These are phyloP conservation scores for Automeris io DNA, from an alignment of 2,888 invertebrate species.

Conservation along the genomic window DNA sequence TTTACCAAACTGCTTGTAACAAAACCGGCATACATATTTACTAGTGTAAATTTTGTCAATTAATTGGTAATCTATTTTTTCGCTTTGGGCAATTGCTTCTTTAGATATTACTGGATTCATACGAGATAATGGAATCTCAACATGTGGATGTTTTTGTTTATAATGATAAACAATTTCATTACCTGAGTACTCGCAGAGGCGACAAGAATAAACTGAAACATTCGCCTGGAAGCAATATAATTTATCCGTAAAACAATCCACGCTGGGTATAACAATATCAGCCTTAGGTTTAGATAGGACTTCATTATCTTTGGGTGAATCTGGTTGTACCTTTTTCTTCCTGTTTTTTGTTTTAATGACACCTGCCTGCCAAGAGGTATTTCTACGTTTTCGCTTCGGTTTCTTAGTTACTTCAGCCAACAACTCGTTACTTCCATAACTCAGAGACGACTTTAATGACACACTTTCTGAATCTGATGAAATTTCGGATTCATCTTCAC, in stretches of 20 bases:
- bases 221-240: slow-evolving; percentile 58
- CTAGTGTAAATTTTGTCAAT: slow-evolving; percentile 46
- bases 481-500: slow-evolving; percentile 26
- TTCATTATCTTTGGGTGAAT: slow-evolving; percentile 13
- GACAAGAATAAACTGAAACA: slow-evolving; percentile 67
- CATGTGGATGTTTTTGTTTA: slow-evolving; percentile 77
- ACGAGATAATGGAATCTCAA: slow-evolving; percentile 81
- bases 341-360: slow-evolving; percentile 53
- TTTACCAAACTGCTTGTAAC: slow-evolving; percentile 49
- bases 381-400: slow-evolving; percentile 44
- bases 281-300: slow-evolving; percentile 12
- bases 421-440: slow-evolving; percentile 43
- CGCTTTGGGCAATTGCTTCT: slow-evolving; percentile 74
- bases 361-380: slow-evolving; percentile 46
- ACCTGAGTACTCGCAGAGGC: slow-evolving; percentile 77
- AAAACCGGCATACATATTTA: slow-evolving; percentile 60
- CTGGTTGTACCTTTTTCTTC: slow-evolving; percentile 37
- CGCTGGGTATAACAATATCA: slow-evolving; percentile 30
- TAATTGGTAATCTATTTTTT: slow-evolving; percentile 48
- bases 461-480: slow-evolving; percentile 50
- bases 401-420: slow-evolving; percentile 47
- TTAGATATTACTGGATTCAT: slow-evolving; percentile 70
- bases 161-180: slow-evolving; percentile 82
- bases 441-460: slow-evolving; percentile 45
- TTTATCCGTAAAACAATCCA: slow-evolving; percentile 54